Base-by-base conservation (phyloP, 2,113 vertebrate genomes). In the Lipotes vexillifer region DNA sequence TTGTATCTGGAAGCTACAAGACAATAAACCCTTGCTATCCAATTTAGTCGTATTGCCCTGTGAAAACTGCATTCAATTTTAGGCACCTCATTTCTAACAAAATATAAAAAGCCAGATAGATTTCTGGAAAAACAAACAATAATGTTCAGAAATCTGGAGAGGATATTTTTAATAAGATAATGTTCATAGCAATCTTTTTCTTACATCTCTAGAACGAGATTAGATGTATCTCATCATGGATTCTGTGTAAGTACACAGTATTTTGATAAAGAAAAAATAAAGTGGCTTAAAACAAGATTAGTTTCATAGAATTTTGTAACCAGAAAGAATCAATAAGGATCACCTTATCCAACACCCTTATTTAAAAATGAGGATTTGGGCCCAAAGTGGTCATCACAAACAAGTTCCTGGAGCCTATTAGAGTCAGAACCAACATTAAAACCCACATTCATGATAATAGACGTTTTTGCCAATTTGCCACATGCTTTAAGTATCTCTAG, bases 81-180 rank as follows among this genome's bases (percentile, higher is more conserved):
- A 81, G 52, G 18, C 11, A 72, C 21, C 46, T 90, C 52, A 92
- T 96, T 96, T 90, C 87, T 90, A 78, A 81, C 68, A 74, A 96
- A 92, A 93, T 85, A n/a, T 44, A 77, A 88, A 80, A 88, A 81
- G 36, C 13, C 49, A 91, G 13, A 74, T 13, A 83, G 36, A 63
- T 41, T 96, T 85, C 65, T 84, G 33, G 72, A 87, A 93, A 83
- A 41, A 90, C 2, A 14, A 49, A 85, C 14, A 68, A 57, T 90
- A 61, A 75, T 38, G 36, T 44, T 38, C 55, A 92, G 10, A 57
- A 49, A 93, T 52, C 12, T 65, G 20, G 49, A 94, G 57, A 69
- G 38, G 15, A 0, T 72, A 38, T 92, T 65, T 95, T 94, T 94
- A 81, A 86, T 82, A 74, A 78, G 23, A 82, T 38, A 49, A 65